Evolutionary conservation across 2,888 invertebrate genomes (phyloP).

Genomic region (Ochropleura plecta): DNA sequence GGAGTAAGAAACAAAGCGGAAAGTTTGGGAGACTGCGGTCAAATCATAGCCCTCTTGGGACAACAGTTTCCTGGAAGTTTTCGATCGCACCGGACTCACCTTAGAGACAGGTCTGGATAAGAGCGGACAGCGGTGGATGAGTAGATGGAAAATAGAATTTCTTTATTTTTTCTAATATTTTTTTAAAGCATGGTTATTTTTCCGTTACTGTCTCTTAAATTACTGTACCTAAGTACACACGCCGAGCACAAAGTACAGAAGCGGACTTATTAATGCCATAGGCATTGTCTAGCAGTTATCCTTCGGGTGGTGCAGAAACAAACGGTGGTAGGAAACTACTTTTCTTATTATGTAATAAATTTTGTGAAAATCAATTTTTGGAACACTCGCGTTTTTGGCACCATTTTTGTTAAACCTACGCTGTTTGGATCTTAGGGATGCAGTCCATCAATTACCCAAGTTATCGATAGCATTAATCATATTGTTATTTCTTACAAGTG

Average conservation of each 20-base stretch:
- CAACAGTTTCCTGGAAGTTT: slow-evolving; percentile 78
- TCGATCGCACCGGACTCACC: slow-evolving; percentile 65
- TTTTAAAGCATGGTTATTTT: background rate
- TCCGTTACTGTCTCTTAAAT: background rate
- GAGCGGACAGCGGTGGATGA: slow-evolving; percentile 33
- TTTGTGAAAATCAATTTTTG: background rate
- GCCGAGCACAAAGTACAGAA: no score
- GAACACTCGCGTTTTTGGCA: background rate
- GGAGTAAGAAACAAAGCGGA: slow-evolving; percentile 75
- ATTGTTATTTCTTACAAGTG: background rate
- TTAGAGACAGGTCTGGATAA: slow-evolving; percentile 23
- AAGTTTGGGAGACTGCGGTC: slow-evolving; percentile 84
- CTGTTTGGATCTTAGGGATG: no score
- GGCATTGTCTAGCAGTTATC: no score
- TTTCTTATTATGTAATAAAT: no score
- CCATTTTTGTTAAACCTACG: background rate
- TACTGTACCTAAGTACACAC: no score
- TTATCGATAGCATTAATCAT: background rate
- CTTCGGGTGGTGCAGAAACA: no score
- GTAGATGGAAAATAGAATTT: no score
- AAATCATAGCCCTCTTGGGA: slow-evolving; percentile 84
- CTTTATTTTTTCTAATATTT: background rate
- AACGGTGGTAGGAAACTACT: no score
- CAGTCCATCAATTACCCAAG: background rate
- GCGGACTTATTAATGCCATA: no score